A percentile compares a stretch with the other conserved stretches of the same genome.
These are phyloP conservation scores for Formicarius rufipectus DNA, from an alignment of 2,113 vertebrate species.

Conservation along the genomic window DNA sequence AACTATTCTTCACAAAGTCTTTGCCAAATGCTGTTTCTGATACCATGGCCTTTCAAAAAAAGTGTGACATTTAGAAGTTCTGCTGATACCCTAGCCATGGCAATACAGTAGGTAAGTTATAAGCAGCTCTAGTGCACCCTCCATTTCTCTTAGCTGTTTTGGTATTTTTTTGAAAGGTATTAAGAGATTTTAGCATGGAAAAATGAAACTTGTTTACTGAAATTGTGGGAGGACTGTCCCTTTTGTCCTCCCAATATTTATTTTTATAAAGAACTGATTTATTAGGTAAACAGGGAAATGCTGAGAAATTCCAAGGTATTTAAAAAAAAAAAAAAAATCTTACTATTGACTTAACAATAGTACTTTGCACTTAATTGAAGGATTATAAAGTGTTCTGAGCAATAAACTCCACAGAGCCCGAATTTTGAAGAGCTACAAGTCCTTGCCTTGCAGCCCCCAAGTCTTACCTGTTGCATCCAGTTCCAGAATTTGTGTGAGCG, in stretches of 20 bases:
- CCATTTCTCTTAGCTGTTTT: not conserved
- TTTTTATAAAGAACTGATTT: conserved; percentile 45
- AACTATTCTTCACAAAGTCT: not conserved
- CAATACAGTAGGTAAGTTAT: not conserved
- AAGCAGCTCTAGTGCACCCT: not conserved
- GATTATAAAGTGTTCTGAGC: conserved; percentile 12
- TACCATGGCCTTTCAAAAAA: not conserved
- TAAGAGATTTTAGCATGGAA: conserved; percentile 21
- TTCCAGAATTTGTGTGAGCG: not conserved
- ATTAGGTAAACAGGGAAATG: not conserved
- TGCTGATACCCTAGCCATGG: not conserved
- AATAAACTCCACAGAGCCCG: not conserved
- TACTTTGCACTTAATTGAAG: conserved; percentile 17
- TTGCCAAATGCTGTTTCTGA: conserved; percentile 10
- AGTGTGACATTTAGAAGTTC: not conserved
- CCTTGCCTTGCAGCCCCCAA: not conserved
- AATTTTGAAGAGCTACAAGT: not conserved
- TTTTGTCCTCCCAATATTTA: conserved; percentile 20
- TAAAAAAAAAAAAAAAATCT: not conserved
- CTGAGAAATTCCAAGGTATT: not conserved
- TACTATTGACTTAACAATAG: not conserved
- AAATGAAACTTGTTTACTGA: conserved; percentile 15
- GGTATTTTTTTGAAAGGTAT: not conserved
- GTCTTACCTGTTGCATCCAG: not conserved
- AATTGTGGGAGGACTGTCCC: not conserved